Base-by-base conservation (phyloP, 2,113 vertebrate genomes). In the Leptobrachium ailaonicum region DNA sequence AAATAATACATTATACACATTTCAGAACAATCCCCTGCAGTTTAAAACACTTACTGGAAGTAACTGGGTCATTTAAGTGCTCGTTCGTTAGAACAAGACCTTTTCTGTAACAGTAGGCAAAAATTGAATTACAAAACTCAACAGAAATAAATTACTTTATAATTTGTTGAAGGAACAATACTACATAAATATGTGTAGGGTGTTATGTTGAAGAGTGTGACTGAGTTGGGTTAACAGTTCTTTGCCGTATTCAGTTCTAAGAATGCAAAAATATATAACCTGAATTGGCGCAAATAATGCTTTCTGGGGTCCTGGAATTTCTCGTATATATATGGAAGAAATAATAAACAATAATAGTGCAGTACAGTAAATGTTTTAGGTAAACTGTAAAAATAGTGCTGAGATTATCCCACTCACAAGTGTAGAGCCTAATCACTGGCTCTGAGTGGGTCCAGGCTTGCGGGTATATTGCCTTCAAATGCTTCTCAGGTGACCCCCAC, bases 1-100 rank as follows among this genome's bases (percentile, higher is more conserved):
- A 74, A 81, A 73, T 74, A 11, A 81, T 81, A 81, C 47, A 75
- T 81, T 81, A 81, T 75, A 47, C 79, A 69, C 79, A 81, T 81
- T 81, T 74, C 53, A 63, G 72, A 81, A 75, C 73, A 81, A 81
- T 60, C 79, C 47, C 79, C 79, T 43, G 71, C 58, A 60, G 71
- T 81, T 81, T 50, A 41, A 75, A 81, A 68, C 79, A 74, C 79
- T 81, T 81, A 81, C 71, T 62, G 73, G 71, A 69, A 75, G 79
- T 62, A 75, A 75, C 78, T 81, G 71, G 79, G 71, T 69, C 71
- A 81, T 75, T 81, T 81, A 69, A 81, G 79, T 81, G 79, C 66
- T 81, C n/a, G 56, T 75, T 67, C 50, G 50, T 81, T 50, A 68
- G 50, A 75, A 75, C 79, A 75, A 47, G 66, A 53, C 64, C 45